A percentile compares a stretch with the other conserved stretches of the same genome.
phyloP scores from a whole-genome alignment of 2,888 invertebrate genomes.

The Diabrotica balteata region DNA sequence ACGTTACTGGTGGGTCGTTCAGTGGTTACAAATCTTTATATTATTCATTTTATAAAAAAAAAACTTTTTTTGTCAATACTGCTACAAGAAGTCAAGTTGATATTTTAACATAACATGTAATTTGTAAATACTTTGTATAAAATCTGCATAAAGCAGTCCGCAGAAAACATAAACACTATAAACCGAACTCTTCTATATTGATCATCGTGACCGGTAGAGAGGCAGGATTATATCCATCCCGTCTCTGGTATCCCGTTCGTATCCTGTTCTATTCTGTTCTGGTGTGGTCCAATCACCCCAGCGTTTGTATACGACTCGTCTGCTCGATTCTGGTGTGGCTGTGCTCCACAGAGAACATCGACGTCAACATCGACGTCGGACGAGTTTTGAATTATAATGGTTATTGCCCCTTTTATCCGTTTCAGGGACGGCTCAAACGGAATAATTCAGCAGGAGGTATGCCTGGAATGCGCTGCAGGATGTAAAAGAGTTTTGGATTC shows the following conservation, averaged over 20 bases:
- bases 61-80: too few species aligned
- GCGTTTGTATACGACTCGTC: conserved; percentile 4
- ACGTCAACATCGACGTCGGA: conserved; percentile 4
- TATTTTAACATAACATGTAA: too few species aligned
- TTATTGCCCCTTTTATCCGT: conserved; percentile 20
- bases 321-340: conserved; percentile 5
- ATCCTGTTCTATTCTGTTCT: conserved; percentile 16
- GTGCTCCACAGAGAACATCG: not conserved
- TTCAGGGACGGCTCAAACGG: not conserved
- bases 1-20: too few species aligned
- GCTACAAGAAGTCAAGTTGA: too few species aligned
- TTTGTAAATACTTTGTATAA: not conserved
- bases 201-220: conserved; percentile 15
- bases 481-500: too few species aligned
- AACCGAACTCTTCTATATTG: conserved; percentile 7
- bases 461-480: too few species aligned
- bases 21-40: too few species aligned
- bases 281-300: conserved; percentile 20
- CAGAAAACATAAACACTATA: not conserved
- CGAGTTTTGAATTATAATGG: conserved; percentile 23
- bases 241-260: not conserved
- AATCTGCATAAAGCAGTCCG: not conserved
- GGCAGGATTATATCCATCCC: conserved; percentile 1
- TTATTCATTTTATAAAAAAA: too few species aligned
- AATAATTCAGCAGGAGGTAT: too few species aligned